Evolutionary conservation across 2,113 vertebrate species (phyloP).

Genomic region (Capreolus pygargus): DNA sequence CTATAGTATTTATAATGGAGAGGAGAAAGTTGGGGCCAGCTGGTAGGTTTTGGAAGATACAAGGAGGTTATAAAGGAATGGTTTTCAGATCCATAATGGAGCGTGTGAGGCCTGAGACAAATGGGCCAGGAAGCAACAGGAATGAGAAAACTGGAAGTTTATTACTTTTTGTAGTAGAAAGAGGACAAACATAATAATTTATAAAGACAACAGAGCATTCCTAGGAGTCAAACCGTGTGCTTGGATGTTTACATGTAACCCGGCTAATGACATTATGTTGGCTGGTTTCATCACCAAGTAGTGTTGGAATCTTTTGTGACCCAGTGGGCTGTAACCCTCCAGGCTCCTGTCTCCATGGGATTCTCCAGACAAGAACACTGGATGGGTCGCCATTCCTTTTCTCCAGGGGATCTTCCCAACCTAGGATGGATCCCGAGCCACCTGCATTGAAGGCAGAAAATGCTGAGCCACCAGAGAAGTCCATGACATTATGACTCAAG

Average conservation of each 20-base stretch:
- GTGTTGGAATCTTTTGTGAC: neutral
- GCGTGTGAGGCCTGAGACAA: no score
- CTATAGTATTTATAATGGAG: neutral
- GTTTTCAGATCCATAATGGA: neutral
- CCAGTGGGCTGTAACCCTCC: neutral
- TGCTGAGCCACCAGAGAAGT: neutral
- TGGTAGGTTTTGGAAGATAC: neutral
- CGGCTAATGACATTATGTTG: neutral
- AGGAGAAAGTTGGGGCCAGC: neutral
- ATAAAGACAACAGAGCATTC: neutral
- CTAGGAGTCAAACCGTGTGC: neutral
- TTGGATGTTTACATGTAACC: neutral
- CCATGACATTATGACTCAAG: neutral
- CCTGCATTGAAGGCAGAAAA: neutral
- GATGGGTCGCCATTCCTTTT: neutral
- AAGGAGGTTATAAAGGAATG: neutral
- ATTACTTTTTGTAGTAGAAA: neutral
- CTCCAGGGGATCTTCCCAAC: neutral
- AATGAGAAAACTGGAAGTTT: neutral
- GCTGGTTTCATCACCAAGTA: neutral
- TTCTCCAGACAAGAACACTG: neutral
- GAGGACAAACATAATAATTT: neutral
- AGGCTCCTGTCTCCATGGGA: neutral
- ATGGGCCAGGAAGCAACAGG: neutral
- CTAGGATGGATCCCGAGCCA: accelerated